A percentile compares a stretch with the other conserved stretches of the same genome.
Evolutionary conservation across 2,888 invertebrate genomes (phyloP).

Genomic region (Microplitis manilae): DNA sequence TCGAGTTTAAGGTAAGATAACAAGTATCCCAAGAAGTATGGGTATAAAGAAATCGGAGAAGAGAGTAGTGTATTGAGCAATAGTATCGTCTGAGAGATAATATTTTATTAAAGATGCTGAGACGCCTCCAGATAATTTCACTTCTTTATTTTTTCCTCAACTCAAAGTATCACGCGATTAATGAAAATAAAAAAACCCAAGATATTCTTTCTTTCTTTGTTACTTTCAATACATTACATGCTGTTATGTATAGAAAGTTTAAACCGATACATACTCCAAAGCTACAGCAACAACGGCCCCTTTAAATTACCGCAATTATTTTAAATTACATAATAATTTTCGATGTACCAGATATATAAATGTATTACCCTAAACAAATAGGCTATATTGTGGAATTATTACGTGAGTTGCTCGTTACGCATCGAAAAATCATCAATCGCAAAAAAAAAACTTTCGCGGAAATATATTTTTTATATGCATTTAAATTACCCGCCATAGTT

Average conservation of each 20-base stretch:
- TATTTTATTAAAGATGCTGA: constrained; percentile 8
- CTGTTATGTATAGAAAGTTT: constrained; percentile 16
- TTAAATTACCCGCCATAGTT: constrained; percentile 1
- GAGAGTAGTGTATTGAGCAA: constrained; percentile 2
- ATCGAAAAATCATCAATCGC: constrained; percentile 27
- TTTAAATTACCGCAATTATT: constrained; percentile 51
- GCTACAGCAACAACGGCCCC: neutral
- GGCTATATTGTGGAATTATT: neutral
- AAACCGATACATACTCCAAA: neutral
- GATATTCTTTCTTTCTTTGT: neutral
- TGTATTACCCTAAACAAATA: constrained; percentile 30
- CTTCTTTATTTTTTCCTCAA: neutral
- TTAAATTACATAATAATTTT: constrained; percentile 50
- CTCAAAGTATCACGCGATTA: neutral
- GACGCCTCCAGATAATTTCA: constrained; percentile 13
- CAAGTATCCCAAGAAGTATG: neutral
- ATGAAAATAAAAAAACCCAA: constrained; percentile 1
- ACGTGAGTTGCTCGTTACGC: constrained; percentile 33
- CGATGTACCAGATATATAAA: constrained; percentile 26
- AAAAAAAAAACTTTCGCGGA: constrained; percentile 21
- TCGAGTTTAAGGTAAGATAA: neutral
- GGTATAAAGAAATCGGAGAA: neutral
- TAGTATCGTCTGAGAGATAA: neutral
- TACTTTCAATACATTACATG: constrained; percentile 12
- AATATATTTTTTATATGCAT: neutral